Base-by-base conservation (phyloP, 1,140 invertebrate genomes). In the Euura saliciscinereae region DNA sequence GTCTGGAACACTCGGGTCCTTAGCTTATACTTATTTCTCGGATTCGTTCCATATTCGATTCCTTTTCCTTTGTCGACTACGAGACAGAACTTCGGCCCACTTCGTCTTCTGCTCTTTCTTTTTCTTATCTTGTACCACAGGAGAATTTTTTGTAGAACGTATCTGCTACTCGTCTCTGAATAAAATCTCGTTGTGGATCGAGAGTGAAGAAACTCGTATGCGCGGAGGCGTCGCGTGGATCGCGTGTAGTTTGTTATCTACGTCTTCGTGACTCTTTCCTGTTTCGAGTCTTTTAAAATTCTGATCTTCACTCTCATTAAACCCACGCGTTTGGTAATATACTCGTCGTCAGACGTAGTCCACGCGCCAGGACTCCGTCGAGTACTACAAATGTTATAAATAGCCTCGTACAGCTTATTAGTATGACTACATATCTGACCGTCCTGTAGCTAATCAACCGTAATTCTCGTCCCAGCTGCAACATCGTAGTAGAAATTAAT, bases 271-370 rank as follows among this genome's bases (percentile, higher is more conserved):
- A n/a, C 51, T 59, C 51, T 59, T 59, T 59, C 51, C 51, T 59
- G 51, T 59, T 59, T 6, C 51, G 13, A 59, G 8, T 59, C 10
- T 59, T 59, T n/a, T 8, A 59, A 59, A 59, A 59, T 59, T 59
- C 51, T 59, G 8, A 59, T 59, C 51, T n/a, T 59, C 51, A 59
- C 51, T 59, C 51, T 59, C 51, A 59, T 59, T 59, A 59, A 59
- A 59, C 51, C 51, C 51, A 59, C 51, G 51, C 51, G 51, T 59
- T 59, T n/a, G 3, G 51, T 59, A 59, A 59, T 59, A n/a, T 59
- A 59, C 51, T 28, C 28, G 28, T 28, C 28, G 28, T 28, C 28
- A 28, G 28, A 28, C 28, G 28, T 28, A 28, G 28, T 28, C 28
- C 28, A 28, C 28, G 28, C 28, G 28, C 28, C 28, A 28, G 28